Base-by-base conservation (phyloP, 2,888 invertebrate genomes). In the Eumerus sabulonum region DNA sequence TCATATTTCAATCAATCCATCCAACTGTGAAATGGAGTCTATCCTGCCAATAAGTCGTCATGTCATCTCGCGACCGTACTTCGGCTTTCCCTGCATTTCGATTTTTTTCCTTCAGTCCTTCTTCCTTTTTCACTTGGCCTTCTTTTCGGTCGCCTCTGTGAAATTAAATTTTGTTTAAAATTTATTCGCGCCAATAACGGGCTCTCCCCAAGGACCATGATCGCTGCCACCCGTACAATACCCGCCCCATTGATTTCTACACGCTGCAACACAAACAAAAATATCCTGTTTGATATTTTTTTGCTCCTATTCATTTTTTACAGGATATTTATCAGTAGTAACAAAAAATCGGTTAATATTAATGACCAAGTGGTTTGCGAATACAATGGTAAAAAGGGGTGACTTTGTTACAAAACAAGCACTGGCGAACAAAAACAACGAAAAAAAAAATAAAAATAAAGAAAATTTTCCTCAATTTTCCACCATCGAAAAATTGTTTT, bases 1-100 rank as follows among this genome's bases (percentile, higher is more conserved):
- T 82, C 81, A 82, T 76, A 82, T 81, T 81, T 81, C 81, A 81
- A 82, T 82, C 82, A 81, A 82, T 81, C 76, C 82, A 82, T 82
- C 81, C 82, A 72, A 82, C 82, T 81, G 82, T 82, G 76, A 81
- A 82, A 82, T 82, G 81, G 76, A 82, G 76, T 76, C 81, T 79
- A 79, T 79, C 79, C 79, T 79, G 79, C 79, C 79, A 79, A 79
- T 79, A 79, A 79, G 79, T 79, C 79, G 79, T 79, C 79, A 68
- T 74, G 79, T 79, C 79, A 79, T 79, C 74, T 68, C 76, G 16
- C 63, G 53, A 12, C 12, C 47, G 59, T 62, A 56, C 76, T 38
- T 35, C 54, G 27, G 27, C 2, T 4, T 7, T 27, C 27, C 27
- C 27, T 27, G 27, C 27, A 27, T 27, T 27, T 27, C 27, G 2